Conservation (phyloP, 2,797 vertebrate species). For the Falco rusticolus region DNA sequence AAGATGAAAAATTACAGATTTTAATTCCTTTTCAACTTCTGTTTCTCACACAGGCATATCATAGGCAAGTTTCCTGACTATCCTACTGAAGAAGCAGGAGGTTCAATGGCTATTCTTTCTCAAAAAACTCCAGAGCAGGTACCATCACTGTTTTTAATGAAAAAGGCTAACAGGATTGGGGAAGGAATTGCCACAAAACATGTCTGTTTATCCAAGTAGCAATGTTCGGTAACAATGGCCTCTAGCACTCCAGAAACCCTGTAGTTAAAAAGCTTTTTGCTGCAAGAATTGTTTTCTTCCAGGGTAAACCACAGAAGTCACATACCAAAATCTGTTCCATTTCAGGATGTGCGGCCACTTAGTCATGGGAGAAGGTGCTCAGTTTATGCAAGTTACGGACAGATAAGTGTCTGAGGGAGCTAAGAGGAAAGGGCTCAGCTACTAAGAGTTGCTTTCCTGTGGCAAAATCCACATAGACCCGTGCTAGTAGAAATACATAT, state of each 20-base stretch:
- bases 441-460: not conserved
- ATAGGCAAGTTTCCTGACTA: slow-evolving; percentile 85
- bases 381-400: not conserved
- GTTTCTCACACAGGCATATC: slow-evolving; percentile 76
- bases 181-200: not conserved
- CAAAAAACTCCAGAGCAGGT: slow-evolving; percentile 87
- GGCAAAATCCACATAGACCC: not conserved
- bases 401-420: not conserved
- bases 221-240: not conserved
- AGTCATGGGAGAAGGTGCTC: not conserved
- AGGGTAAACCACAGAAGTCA: not conserved
- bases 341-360: not conserved
- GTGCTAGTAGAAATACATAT: not conserved
- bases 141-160: not conserved
- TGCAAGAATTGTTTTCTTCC: not conserved
- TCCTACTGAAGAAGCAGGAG: slow-evolving; percentile 79
- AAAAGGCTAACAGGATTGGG: accelerated
- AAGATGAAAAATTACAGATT: not conserved
- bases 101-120: slow-evolving; percentile 81
- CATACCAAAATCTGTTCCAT: not conserved
- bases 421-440: not conserved
- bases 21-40: not conserved
- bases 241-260: not conserved
- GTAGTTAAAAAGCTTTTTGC: not conserved
- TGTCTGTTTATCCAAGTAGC: not conserved